phyloP scores from a whole-genome alignment of 2,113 vertebrate genomes.

The Rhizomys pruinosus region DNA sequence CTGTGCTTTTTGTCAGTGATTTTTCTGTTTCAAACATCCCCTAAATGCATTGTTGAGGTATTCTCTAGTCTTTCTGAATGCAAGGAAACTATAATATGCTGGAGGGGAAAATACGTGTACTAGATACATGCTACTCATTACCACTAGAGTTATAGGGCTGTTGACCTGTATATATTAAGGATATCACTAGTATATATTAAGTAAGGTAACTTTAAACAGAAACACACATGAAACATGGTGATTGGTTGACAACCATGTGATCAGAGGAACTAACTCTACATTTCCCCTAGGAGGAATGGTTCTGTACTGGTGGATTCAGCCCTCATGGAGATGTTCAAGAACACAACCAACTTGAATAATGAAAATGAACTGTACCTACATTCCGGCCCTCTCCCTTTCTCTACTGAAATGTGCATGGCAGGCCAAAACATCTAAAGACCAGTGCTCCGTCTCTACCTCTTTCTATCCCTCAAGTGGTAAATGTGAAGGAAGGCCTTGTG shows the following conservation, averaged over 20 bases:
- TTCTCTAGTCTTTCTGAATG: neutral
- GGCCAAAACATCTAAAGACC: neutral
- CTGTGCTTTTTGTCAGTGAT: neutral
- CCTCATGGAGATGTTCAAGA: neutral
- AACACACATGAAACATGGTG: neutral
- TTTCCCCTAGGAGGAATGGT: neutral
- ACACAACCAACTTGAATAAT: neutral
- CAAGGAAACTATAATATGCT: neutral
- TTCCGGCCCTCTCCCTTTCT: neutral
- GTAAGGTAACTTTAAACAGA: too few species aligned
- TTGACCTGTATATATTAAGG: too few species aligned
- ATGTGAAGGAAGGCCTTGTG: neutral
- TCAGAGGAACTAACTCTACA: too few species aligned
- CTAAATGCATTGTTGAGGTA: neutral
- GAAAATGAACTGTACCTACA: neutral
- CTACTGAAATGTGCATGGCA: slow-evolving; percentile 16
- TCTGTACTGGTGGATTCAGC: neutral
- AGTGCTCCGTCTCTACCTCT: neutral
- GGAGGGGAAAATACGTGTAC: neutral
- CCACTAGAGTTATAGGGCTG: neutral
- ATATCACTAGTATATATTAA: too few species aligned
- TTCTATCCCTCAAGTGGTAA: too few species aligned
- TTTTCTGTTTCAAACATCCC: slow-evolving; percentile 15
- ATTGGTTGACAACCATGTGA: neutral
- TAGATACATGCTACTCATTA: neutral